phyloP scores from a whole-genome alignment of 2,113 vertebrate genomes.

The Setophaga coronata region DNA sequence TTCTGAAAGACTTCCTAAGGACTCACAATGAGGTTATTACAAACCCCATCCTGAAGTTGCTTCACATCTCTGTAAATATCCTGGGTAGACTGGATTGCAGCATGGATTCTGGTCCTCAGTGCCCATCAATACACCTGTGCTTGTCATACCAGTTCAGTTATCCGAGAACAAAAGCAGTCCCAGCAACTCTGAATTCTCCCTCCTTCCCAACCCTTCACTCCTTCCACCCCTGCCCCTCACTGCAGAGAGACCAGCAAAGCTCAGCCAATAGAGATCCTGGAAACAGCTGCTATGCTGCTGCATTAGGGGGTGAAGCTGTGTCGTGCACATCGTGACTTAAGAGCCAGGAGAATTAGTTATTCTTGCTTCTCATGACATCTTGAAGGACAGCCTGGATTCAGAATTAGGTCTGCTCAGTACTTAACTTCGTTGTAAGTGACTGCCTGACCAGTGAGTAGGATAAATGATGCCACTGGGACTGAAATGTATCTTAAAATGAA shows the following conservation, averaged over 20 bases:
- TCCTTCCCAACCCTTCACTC: background rate
- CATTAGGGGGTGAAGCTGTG: background rate
- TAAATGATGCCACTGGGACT: slow-evolving; percentile 44
- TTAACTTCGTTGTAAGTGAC: slow-evolving; percentile 24
- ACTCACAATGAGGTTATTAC: background rate
- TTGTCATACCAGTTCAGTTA: background rate
- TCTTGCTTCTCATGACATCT: background rate
- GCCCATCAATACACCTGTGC: background rate
- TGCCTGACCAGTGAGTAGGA: slow-evolving; percentile 21
- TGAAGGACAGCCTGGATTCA: background rate
- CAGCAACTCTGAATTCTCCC: background rate
- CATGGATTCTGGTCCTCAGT: background rate
- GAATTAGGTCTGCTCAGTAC: slow-evolving; percentile 1
- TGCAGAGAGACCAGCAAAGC: background rate
- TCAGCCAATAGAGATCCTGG: background rate
- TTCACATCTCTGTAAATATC: background rate
- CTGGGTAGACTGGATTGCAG: background rate
- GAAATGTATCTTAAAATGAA: slow-evolving; percentile 24
- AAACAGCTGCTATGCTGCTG: background rate
- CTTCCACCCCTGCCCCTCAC: background rate
- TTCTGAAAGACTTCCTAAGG: background rate
- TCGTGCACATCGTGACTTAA: background rate
- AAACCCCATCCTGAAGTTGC: background rate
- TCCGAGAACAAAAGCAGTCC: background rate
- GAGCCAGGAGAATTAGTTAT: background rate